Conservation (phyloP, 1,140 invertebrate genomes). For the Nebria ingens region DNA sequence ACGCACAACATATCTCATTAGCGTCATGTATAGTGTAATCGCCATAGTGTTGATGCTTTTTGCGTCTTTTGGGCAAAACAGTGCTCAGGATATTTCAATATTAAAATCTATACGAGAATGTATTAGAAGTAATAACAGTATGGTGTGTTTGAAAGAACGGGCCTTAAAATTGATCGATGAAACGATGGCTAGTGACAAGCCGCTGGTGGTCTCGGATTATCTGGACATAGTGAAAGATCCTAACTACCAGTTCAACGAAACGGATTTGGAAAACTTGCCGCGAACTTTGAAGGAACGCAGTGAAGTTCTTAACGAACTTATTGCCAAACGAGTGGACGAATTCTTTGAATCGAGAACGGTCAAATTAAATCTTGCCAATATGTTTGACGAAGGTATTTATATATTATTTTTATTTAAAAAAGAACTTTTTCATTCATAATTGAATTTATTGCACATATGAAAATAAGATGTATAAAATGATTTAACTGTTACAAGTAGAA, state of each 20-base stretch:
- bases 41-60: not conserved
- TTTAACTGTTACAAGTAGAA: no score
- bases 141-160: conserved; percentile 43
- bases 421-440: no score
- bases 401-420: no score
- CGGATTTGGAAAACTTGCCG: conserved; percentile 16
- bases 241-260: conserved; percentile 23
- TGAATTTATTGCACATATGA: no score
- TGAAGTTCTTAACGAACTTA: conserved; percentile 25
- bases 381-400: conserved; percentile 25
- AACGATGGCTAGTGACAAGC: conserved; percentile 43
- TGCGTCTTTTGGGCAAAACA: not conserved
- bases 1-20: no score
- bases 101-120: conserved; percentile 26
- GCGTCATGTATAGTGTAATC: no score
- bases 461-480: no score
- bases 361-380: conserved; percentile 25
- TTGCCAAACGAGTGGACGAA: conserved; percentile 28
- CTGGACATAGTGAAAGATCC: conserved; percentile 42
- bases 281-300: conserved; percentile 22
- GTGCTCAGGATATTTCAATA: conserved; percentile 19
- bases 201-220: conserved; percentile 44
- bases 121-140: conserved; percentile 26
- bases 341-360: conserved; percentile 29
- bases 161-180: conserved; percentile 42